Percentiles rank a stretch among this genome's conserved stretches.
Evolutionary conservation across 2,888 invertebrate species (phyloP).

Genomic region (Hypsopygia costalis): DNA sequence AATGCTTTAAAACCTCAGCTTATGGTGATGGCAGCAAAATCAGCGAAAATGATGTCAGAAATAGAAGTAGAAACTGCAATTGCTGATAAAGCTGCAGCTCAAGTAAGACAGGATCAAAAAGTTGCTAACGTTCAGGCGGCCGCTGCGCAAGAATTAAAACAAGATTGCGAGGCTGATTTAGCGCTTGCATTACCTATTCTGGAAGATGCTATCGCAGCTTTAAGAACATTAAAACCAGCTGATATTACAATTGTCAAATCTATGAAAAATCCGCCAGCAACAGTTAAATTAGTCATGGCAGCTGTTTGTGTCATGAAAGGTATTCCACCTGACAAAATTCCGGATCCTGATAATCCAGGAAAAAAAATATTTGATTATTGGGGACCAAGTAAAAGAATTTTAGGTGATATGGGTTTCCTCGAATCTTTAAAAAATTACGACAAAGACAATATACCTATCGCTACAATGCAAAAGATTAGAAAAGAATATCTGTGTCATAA

Average conservation of each 20-base stretch:
- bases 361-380: conserved; percentile 89
- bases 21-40: conserved; percentile 85
- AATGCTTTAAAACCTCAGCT: conserved; percentile 87
- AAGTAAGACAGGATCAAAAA: conserved; percentile 92
- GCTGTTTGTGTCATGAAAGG: conserved; percentile 95
- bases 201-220: conserved; percentile 86
- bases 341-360: conserved; percentile 84
- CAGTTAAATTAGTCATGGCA: conserved; percentile 91
- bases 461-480: conserved; percentile 86
- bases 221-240: conserved; percentile 91
- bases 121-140: conserved; percentile 93
- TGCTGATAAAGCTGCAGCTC: conserved; percentile 88
- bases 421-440: conserved; percentile 88
- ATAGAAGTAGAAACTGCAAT: conserved; percentile 88
- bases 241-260: conserved; percentile 93
- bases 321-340: conserved; percentile 87
- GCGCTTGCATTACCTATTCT: conserved; percentile 92
- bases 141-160: conserved; percentile 89
- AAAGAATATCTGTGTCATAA: conserved; percentile 88
- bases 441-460: conserved; percentile 89
- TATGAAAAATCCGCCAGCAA: conserved; percentile 93
- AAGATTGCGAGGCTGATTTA: conserved; percentile 95
- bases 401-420: conserved; percentile 91
- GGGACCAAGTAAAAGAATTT: conserved; percentile 90
- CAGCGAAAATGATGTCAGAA: conserved; percentile 86